Base-by-base conservation (phyloP, 2,888 invertebrate species). In the Meiosimyza decipiens region DNA sequence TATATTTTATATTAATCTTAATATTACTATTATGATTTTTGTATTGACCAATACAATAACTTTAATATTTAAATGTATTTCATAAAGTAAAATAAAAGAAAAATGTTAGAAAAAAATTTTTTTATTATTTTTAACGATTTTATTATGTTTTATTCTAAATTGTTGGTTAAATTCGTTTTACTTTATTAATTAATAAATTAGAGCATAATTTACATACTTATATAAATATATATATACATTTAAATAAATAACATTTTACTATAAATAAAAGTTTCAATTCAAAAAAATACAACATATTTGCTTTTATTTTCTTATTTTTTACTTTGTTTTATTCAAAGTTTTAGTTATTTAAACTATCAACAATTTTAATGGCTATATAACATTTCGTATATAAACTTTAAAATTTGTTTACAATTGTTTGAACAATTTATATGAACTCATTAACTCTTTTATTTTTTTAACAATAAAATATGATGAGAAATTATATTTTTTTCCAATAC, bases 221-320 rank as follows among this genome's bases (percentile, higher is more conserved):
- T 9, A 40, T 40, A 40, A 9, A 40, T 9, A 40, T 9, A 40
- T 9, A 40, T 40, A 6, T 40, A 40, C 9, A 40, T 40, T 9
- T 40, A 40, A 6, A 40, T 9, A 9, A 40, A 40, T 74, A 71
- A 75, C 73, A 77, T 80, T 82, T 84, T 82, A 82, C 83, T 80
- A 84, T 82, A 77, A 82, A 83, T 80, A 78, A 82, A 83, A 83
- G 84, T 83, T 84, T 84, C 83, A 84, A 82, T 82, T 84, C n/a
- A 79, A 79, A 81, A 28, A 77, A 74, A 76, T 71, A 74, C 16
- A 72, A 71, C 69, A 50, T 72, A 76, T 74, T 79, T 81, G 1
- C 62, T 72, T 78, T 74, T 72, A 76, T 73, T 70, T 75, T 70
- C 75, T 73, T 40, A 68, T 77, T 77, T 54, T 73, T 71, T 72